These are phyloP conservation scores for Buceros bicornis DNA, from an alignment of 2,797 vertebrate genomes.

Conservation along the genomic window DNA sequence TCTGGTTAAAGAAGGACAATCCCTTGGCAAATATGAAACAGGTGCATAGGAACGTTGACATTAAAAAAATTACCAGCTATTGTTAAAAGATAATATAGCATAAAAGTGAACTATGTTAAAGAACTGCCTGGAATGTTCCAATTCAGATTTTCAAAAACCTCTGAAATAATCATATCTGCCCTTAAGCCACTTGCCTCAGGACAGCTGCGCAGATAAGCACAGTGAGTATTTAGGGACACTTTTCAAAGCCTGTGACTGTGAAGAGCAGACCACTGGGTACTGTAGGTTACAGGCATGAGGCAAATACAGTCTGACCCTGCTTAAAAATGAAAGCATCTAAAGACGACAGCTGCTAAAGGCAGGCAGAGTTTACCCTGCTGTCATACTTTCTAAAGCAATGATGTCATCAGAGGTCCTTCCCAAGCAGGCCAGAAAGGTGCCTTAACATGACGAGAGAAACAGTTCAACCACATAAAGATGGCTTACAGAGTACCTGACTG, in stretches of 20 bases:
- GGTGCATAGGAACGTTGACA: background rate
- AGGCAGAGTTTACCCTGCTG: background rate
- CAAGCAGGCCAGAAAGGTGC: background rate
- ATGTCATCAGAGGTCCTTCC: background rate
- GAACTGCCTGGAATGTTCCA: background rate
- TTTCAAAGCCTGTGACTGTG: background rate
- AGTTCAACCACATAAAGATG: background rate
- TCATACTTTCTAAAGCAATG: background rate
- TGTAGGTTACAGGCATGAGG: background rate
- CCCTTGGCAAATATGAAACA: background rate
- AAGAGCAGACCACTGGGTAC: background rate
- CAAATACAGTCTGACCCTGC: background rate
- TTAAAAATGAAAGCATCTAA: background rate
- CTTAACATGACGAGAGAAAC: background rate
- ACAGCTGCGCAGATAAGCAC: background rate
- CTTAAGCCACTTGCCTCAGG: background rate
- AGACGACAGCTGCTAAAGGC: background rate
- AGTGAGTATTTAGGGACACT: background rate
- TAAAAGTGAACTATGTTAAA: background rate
- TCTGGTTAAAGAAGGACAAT: background rate
- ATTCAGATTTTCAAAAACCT: background rate
- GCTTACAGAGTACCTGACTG: background rate
- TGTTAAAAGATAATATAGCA: background rate
- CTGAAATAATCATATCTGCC: background rate
- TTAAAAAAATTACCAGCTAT: background rate